Evolutionary conservation across 2,797 vertebrate genomes (phyloP).

Genomic region (Chiroxiphia lanceolata): DNA sequence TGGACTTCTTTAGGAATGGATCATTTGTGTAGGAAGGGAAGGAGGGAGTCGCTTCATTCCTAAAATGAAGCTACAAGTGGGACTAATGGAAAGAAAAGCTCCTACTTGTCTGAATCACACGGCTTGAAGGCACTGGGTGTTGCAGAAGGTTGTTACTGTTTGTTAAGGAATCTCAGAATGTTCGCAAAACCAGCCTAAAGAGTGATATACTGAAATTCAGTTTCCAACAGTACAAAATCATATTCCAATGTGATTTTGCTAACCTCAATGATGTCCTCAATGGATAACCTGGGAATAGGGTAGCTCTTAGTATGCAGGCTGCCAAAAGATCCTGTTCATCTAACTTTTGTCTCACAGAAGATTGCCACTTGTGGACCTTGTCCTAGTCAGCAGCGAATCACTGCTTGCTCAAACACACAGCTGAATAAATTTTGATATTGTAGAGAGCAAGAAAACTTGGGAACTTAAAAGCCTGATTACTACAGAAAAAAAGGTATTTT

Average conservation of each 20-base stretch:
- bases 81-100: slow-evolving; percentile 13
- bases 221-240: background rate
- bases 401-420: background rate
- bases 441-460: background rate
- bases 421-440: background rate
- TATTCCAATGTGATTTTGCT: background rate
- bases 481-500: background rate
- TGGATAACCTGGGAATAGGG: background rate
- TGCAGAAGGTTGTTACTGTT: background rate
- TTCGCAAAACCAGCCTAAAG: background rate
- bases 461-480: background rate
- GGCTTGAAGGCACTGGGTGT: background rate
- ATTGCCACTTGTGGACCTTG: background rate
- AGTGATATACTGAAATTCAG: background rate
- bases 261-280: background rate
- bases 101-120: slow-evolving; percentile 13
- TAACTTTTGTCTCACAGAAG: background rate
- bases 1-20: background rate
- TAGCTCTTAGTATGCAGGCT: background rate
- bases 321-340: background rate
- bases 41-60: background rate
- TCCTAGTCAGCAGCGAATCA: background rate
- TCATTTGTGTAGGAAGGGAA: slow-evolving; percentile 15
- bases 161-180: background rate
- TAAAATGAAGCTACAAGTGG: background rate